Conservation (phyloP, 2,888 invertebrate species). For the Nemapogon koenigi region DNA sequence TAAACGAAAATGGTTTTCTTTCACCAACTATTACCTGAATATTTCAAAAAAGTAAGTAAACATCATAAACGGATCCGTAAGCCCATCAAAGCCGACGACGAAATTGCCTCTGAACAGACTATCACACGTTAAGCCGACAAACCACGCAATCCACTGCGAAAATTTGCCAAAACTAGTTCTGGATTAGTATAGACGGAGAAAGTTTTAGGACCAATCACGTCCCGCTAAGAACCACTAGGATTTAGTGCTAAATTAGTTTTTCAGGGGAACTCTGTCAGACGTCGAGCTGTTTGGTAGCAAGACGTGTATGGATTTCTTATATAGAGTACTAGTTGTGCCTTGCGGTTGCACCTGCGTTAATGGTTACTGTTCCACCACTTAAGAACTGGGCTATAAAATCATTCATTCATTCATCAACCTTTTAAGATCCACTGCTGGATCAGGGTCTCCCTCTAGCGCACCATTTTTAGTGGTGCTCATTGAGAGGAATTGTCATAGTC, state of each 20-base stretch:
- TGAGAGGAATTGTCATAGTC: no score
- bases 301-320: no score
- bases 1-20: background rate
- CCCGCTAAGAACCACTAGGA: constrained; percentile 8
- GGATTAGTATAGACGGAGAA: no score
- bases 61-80: background rate
- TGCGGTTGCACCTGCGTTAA: no score
- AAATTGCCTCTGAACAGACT: constrained; percentile 1
- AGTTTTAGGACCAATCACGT: constrained; percentile 4
- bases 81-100: constrained; percentile 1
- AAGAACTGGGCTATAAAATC: no score
- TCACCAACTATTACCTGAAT: background rate
- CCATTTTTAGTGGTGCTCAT: no score
- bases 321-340: no score
- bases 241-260: constrained; percentile 7
- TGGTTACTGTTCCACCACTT: no score
- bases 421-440: no score
- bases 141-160: constrained; percentile 9
- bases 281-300: no score
- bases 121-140: constrained; percentile 9
- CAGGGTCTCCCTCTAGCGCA: no score
- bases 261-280: constrained; percentile 1
- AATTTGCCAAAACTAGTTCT: background rate
- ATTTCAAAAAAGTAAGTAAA: background rate
- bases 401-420: no score